A percentile compares a stretch with the other conserved stretches of the same genome.
Conservation (phyloP, 1,140 invertebrate species). For the Fopius arisanus region DNA sequence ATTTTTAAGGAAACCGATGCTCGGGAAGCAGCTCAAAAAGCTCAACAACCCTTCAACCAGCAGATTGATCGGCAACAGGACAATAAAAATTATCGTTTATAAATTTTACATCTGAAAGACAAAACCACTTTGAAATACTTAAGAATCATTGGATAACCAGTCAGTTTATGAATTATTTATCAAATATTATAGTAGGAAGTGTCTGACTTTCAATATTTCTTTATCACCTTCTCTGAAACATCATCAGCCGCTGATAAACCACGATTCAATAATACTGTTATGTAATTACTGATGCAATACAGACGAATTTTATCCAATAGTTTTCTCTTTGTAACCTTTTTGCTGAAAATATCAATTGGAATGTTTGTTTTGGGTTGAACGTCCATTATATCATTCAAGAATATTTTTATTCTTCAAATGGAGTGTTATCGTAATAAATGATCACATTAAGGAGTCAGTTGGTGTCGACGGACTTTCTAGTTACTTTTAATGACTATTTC, state of each 20-base stretch:
- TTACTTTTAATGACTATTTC: not conserved
- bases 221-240: too few species aligned
- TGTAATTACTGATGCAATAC: too few species aligned
- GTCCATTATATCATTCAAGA: too few species aligned
- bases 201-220: not conserved
- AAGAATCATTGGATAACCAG: not conserved
- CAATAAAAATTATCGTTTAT: constrained; percentile 50
- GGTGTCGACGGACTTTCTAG: not conserved
- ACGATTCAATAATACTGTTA: too few species aligned
- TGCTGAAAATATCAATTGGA: too few species aligned
- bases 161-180: not conserved
- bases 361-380: too few species aligned
- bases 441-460: not conserved
- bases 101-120: not conserved
- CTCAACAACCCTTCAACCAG: constrained; percentile 52
- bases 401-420: too few species aligned
- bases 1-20: constrained; percentile 52
- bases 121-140: not conserved
- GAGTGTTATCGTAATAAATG: not conserved
- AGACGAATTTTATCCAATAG: too few species aligned
- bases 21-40: constrained; percentile 53
- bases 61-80: constrained; percentile 57
- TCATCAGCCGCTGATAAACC: too few species aligned
- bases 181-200: not conserved
- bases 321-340: too few species aligned